phyloP scores from a whole-genome alignment of 2,888 invertebrate species.

The Nephrotoma flavescens region DNA sequence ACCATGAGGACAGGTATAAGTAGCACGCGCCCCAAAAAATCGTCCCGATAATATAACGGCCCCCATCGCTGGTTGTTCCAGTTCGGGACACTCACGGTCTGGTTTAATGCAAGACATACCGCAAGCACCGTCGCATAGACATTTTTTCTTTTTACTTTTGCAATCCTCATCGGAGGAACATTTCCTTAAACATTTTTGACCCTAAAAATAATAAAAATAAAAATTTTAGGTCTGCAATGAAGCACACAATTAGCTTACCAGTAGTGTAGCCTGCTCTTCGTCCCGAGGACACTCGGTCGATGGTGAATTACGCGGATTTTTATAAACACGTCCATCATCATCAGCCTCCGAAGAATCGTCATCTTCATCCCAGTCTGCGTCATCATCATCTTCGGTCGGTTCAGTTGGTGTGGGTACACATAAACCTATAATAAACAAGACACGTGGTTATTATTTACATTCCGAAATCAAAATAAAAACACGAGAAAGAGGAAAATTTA shows the following conservation, averaged over 20 bases:
- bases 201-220: constrained; percentile 28
- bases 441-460: background rate
- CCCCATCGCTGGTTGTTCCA: constrained; percentile 63
- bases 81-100: constrained; percentile 75
- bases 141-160: constrained; percentile 91
- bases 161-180: constrained; percentile 92
- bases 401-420: constrained; percentile 14
- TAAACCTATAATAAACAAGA: constrained; percentile 11
- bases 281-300: constrained; percentile 74
- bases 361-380: constrained; percentile 37
- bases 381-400: constrained; percentile 34
- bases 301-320: constrained; percentile 78
- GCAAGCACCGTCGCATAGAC: constrained; percentile 91
- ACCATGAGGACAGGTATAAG: constrained; percentile 76
- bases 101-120: constrained; percentile 97
- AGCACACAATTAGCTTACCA: constrained; percentile 33
- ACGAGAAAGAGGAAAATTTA: background rate
- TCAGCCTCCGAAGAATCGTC: constrained; percentile 46
- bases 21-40: constrained; percentile 65
- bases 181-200: constrained; percentile 79
- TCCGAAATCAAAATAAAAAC: background rate
- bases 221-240: background rate
- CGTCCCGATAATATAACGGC: constrained; percentile 60
- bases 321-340: constrained; percentile 69
- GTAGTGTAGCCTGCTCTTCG: constrained; percentile 66